Percentiles rank a stretch among this genome's conserved stretches.
Evolutionary conservation across 2,888 invertebrate genomes (phyloP).

Genomic region (Steinernema hermaphroditum): DNA sequence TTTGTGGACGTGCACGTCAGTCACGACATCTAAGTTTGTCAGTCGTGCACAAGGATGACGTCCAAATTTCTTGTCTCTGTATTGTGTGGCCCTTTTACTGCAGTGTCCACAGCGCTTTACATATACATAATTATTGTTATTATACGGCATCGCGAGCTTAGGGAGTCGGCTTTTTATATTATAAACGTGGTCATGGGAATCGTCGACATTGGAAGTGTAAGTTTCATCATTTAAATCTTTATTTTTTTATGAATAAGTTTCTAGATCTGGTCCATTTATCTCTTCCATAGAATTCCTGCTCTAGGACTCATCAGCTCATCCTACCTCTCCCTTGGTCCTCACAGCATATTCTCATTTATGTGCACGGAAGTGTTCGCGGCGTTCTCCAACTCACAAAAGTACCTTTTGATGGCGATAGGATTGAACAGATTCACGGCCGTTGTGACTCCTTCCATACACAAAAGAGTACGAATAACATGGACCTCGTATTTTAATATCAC

Average conservation of each 20-base stretch:
- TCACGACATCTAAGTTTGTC: no score
- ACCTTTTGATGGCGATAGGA: background rate
- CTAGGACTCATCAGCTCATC: background rate
- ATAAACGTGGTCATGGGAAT: background rate
- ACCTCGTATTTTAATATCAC: background rate
- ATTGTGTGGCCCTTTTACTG: no score
- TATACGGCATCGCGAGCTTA: background rate
- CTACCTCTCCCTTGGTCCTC: background rate
- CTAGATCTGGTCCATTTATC: background rate
- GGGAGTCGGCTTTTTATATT: background rate
- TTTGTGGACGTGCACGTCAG: no score
- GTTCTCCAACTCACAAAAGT: background rate
- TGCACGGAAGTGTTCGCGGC: background rate
- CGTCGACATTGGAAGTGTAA: background rate
- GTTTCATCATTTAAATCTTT: background rate
- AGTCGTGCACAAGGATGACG: no score
- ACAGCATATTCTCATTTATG: background rate
- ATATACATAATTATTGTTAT: background rate
- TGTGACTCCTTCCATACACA: background rate
- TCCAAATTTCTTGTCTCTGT: no score
- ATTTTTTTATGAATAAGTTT: background rate
- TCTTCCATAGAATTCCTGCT: background rate
- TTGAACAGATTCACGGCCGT: background rate
- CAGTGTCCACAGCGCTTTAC: no score
- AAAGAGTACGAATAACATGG: background rate